Evolutionary conservation across 2,888 invertebrate species (phyloP).

Genomic region (Danaus chrysippus): DNA sequence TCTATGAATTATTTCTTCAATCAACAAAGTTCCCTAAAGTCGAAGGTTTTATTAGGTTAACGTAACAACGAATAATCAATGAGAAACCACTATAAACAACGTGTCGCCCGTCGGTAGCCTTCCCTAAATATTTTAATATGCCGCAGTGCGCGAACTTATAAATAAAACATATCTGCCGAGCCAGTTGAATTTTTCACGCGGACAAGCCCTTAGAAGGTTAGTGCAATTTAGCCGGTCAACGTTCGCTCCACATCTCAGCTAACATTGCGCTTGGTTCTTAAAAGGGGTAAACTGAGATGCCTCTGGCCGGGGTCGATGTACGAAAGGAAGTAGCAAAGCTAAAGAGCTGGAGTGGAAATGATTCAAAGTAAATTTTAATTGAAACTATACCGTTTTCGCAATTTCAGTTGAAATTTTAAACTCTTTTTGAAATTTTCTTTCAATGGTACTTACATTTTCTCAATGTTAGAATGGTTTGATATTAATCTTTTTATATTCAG

Average conservation of each 20-base stretch:
- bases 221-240: constrained; percentile 29
- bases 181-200: constrained; percentile 65
- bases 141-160: constrained; percentile 65
- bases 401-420: background rate
- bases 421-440: background rate
- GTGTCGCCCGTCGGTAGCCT: constrained; percentile 26
- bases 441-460: background rate
- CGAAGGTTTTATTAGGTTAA: background rate
- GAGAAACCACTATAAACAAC: constrained; percentile 8
- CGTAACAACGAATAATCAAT: background rate
- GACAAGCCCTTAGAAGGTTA: constrained; percentile 34
- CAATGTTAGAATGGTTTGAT: background rate
- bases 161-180: constrained; percentile 65
- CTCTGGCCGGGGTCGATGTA: constrained; percentile 23
- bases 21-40: background rate
- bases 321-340: constrained; percentile 15
- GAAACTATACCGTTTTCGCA: constrained; percentile 8
- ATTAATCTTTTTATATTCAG: background rate
- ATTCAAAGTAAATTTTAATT: constrained; percentile 10
- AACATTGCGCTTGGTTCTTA: constrained; percentile 22
- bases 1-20: background rate
- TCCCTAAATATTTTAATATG: constrained; percentile 65
- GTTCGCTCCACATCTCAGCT: constrained; percentile 29
- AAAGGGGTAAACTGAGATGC: constrained; percentile 28
- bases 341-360: constrained; percentile 15